phyloP scores from a whole-genome alignment of 23 tunicate species.

The Halocynthia aurantium region DNA sequence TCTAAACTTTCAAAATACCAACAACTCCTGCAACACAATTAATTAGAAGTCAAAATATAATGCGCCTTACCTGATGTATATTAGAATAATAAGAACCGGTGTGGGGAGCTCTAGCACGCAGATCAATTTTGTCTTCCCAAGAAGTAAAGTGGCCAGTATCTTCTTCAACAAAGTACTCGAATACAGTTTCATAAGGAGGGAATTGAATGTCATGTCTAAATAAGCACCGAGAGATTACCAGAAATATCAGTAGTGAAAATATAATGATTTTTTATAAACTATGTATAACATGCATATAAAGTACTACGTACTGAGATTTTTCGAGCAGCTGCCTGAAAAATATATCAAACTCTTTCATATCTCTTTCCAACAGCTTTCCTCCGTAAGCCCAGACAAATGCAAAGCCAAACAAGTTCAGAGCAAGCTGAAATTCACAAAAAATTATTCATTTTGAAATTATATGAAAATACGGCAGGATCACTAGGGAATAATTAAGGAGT shows the following conservation, averaged over 20 bases:
- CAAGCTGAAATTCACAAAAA: slow-evolving; percentile 13
- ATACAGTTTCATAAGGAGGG: slow-evolving; percentile 76
- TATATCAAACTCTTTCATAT: slow-evolving; percentile 49
- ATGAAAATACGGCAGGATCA: no score
- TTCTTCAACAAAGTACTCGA: slow-evolving; percentile 79
- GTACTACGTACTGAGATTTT: slow-evolving; percentile 15
- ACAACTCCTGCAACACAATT: neutral
- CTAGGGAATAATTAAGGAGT: no score
- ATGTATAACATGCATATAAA: neutral
- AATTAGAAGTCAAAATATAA: neutral
- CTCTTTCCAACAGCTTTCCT: slow-evolving; percentile 49
- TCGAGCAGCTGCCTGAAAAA: slow-evolving; percentile 38
- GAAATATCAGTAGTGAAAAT: no score
- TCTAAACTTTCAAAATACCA: no score
- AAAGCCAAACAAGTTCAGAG: slow-evolving; percentile 67
- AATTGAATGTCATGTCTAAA: slow-evolving; percentile 34
- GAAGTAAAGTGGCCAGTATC: slow-evolving; percentile 58
- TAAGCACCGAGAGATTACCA: neutral
- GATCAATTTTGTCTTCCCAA: slow-evolving; percentile 86
- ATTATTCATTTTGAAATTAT: no score
- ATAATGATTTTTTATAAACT: no score
- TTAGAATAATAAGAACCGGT: slow-evolving; percentile 35
- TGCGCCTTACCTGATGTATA: slow-evolving; percentile 51
- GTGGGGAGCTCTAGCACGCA: slow-evolving; percentile 30
- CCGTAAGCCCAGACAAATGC: slow-evolving; percentile 94